phyloP scores from a whole-genome alignment of 2,113 vertebrate species.

The Sebastes schlegelii region DNA sequence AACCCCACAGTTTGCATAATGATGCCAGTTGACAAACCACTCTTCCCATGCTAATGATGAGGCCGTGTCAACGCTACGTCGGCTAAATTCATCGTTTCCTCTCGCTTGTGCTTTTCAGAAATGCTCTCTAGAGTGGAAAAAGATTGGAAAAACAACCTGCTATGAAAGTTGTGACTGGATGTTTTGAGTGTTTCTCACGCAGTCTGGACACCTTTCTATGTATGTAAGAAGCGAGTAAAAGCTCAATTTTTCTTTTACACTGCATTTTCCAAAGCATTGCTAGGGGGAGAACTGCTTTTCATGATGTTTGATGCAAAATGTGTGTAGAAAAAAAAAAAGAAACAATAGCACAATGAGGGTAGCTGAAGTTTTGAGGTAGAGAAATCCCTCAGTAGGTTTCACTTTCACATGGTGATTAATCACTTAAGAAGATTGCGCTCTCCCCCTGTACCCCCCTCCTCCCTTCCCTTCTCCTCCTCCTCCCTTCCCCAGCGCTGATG shows the following conservation, averaged over 20 bases:
- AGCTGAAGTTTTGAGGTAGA: constrained; percentile 54
- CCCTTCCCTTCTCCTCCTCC: constrained; percentile 3
- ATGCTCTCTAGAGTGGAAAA: background rate
- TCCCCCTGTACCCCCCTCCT: background rate
- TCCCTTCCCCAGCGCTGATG: constrained; percentile 44
- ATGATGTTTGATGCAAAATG: background rate
- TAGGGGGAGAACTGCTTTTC: background rate
- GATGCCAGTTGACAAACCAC: constrained; percentile 41
- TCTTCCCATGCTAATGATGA: constrained; percentile 21
- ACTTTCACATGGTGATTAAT: constrained; percentile 85
- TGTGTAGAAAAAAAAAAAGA: background rate
- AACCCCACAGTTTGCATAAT: constrained; percentile 66
- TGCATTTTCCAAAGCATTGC: background rate
- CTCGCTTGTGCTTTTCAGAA: background rate
- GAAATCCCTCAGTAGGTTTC: constrained; percentile 72
- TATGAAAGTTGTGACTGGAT: background rate
- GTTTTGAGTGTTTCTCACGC: background rate
- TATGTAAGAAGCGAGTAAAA: no score
- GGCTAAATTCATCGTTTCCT: background rate
- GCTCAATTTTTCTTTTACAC: background rate
- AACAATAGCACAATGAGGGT: constrained; percentile 23
- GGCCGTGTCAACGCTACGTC: background rate
- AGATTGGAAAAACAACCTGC: background rate
- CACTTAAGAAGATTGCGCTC: constrained; percentile 81
- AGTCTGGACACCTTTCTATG: background rate